These are phyloP conservation scores for Hirtodrosophila confusa DNA, from an alignment of 2,888 invertebrate genomes.

Conservation along the genomic window DNA sequence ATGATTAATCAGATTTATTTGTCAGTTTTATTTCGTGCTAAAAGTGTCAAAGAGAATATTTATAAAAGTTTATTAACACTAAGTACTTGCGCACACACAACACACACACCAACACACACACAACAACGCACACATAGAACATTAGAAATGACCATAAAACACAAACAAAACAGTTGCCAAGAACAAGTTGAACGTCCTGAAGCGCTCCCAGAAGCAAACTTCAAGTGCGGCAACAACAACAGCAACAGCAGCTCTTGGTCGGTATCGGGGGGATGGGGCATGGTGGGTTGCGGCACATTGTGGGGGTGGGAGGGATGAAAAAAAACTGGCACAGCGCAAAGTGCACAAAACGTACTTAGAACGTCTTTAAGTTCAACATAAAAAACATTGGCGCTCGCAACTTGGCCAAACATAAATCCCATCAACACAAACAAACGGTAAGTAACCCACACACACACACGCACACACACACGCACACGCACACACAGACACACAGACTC, in stretches of 20 bases:
- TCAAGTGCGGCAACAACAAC: constrained; percentile 62
- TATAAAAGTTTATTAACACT: constrained; percentile 80
- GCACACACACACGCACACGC: constrained; percentile 10
- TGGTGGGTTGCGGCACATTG: neutral
- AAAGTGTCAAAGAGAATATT: constrained; percentile 80
- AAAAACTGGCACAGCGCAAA: constrained; percentile 57
- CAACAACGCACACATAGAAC: constrained; percentile 26
- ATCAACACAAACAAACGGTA: constrained; percentile 55
- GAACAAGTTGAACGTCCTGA: constrained; percentile 73
- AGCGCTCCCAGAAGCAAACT: constrained; percentile 58
- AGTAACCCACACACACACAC: constrained; percentile 38
- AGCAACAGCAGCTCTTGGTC: constrained; percentile 16
- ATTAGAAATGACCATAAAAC: constrained; percentile 78
- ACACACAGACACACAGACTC: neutral
- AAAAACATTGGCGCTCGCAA: constrained; percentile 74
- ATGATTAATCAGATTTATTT: constrained; percentile 80
- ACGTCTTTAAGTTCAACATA: constrained; percentile 75
- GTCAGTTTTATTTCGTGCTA: constrained; percentile 80
- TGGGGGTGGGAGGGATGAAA: neutral
- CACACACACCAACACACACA: constrained; percentile 19
- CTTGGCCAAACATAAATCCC: constrained; percentile 75
- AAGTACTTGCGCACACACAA: constrained; percentile 62
- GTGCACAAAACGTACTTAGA: constrained; percentile 74
- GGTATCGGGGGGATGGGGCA: constrained; percentile 4
- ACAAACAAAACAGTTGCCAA: constrained; percentile 77